Percentiles rank a stretch among this genome's conserved stretches.
These are phyloP conservation scores for Fundulus diaphanus DNA, from an alignment of 2,797 vertebrate genomes.

Conservation along the genomic window DNA sequence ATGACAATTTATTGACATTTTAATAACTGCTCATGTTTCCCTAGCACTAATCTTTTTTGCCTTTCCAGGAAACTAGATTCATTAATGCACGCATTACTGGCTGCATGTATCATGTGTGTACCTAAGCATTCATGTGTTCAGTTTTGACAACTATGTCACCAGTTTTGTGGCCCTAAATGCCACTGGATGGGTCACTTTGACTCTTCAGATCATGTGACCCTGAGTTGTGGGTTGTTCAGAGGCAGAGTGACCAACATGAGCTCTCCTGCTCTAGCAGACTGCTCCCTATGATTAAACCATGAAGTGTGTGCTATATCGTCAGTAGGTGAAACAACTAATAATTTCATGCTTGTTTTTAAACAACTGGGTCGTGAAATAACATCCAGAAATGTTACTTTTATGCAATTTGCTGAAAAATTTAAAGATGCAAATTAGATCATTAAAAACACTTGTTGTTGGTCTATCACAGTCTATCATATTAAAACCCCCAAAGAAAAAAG, in stretches of 20 bases:
- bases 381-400: slow-evolving; percentile 16
- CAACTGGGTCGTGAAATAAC: slow-evolving; percentile 4
- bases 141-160: slow-evolving; percentile 6
- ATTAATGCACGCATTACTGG: slow-evolving; percentile 28
- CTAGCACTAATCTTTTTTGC: slow-evolving; percentile 76
- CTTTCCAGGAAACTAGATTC: slow-evolving; percentile 61
- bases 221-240: slow-evolving; percentile 58
- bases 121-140: not conserved
- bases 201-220: slow-evolving; percentile 28
- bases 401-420: not conserved
- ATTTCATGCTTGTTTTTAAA: slow-evolving; percentile 31
- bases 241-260: slow-evolving; percentile 50
- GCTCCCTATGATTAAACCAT: slow-evolving; percentile 76
- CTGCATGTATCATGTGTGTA: slow-evolving; percentile 13
- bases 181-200: slow-evolving; percentile 18
- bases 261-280: slow-evolving; percentile 62
- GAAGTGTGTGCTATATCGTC: slow-evolving; percentile 45
- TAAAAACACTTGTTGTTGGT: not conserved
- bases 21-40: slow-evolving; percentile 82
- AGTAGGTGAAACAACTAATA: slow-evolving; percentile 45
- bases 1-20: slow-evolving; percentile 84
- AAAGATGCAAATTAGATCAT: not conserved
- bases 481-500: too few species aligned
- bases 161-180: slow-evolving; percentile 27
- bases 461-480: too few species aligned